Base-by-base conservation (phyloP, 2,888 invertebrate genomes). In the Macroteleia sp. region DNA sequence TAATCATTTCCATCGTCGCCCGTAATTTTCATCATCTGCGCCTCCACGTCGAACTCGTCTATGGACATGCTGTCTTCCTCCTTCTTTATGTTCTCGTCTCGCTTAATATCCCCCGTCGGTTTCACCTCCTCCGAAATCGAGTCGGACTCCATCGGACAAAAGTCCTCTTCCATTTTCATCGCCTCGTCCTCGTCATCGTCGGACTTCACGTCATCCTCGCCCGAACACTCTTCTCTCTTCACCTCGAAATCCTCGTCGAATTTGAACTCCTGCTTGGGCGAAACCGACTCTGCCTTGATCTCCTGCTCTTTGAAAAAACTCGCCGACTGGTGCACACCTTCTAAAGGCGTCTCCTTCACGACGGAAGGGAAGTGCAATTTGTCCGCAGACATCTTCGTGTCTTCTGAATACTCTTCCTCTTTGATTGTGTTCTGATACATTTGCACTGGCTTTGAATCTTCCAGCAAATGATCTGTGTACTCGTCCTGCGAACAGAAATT, bases 1-100 rank as follows among this genome's bases (percentile, higher is more conserved):
- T 90, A 91, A 76, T 91, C 91, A 42, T 90, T 86, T 0, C 91
- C 90, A 30, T 91, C 90, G 42, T 91, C 91, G 0, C 91, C 91
- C 0, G 90, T 91, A 25, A 91, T 88, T 67, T 88, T 90, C 70
- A 89, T 91, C 88, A 91, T 91, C 54, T 91, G 90, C 2, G 91
- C 91, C 61, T 91, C 91, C 2, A 91, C 90, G 39, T 91, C 91
- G 28, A 90, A 91, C 32, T 91, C 91, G 17, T 91, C 90, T 64
- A 91, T 88, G n/a, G 88, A 88, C 5, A 83, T 86, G 16, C 77
- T 85, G 0, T 70, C 69, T 1, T 88, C 87, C 0, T 83, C 81
- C 16, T 67, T 74, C n/a, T 82, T 86, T 5, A 70, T 64, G 0
- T 84, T 83, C 9, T 86, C 84, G 1, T 22, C 22, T 22, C 9